Base-by-base conservation (phyloP, 2,888 invertebrate genomes). In the Ctenicera cuprea region DNA sequence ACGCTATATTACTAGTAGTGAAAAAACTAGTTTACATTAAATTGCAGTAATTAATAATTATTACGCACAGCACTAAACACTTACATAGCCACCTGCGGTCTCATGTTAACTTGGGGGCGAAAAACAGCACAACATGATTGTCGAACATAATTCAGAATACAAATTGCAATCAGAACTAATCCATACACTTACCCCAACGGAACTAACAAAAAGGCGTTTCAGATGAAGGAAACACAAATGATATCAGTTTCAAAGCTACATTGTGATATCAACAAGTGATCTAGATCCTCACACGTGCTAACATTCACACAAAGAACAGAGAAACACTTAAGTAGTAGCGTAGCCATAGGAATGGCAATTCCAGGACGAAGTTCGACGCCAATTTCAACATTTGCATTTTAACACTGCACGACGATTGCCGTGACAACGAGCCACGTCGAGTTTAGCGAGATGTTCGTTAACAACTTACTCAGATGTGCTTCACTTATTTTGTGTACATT, bases 371-470 rank as follows among this genome's bases (percentile, higher is more conserved):
- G 68, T 73, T 68, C 73, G 73, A 73, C 69, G 67, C 62, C 67
- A 74, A 54, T 65, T 74, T 70, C 69, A 61, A 52, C 59, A 59
- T 74, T 70, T 59, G 70, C 64, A 65, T 74, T 74, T 74, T 70
- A 73, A 70, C 74, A 41, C 48, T 70, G 64, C 61, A 65, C 64
- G 45, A 61, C 16, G 62, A 63, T 73, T 73, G 64, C 68, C 54
- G 43, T 52, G 63, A 65, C 69, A 65, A 74, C 74, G 64, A 54
- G 61, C 41, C 30, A 65, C 64, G 45, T 33, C 61, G 45, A 69
- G 73, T 70, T n/a, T 70, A 70, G 70, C 59, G 63, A 52, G 52
- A 65, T 63, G 65, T 64, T 74, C 74, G 69, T 70, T 74, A 70
- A 69, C 70, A 70, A 74, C 74, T 74, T 74, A 52, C 20, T 68